Evolutionary conservation across 2,797 vertebrate genomes (phyloP), one percentile per base, ranked within the genome.

Genomic region (Platalea minor): DNA sequence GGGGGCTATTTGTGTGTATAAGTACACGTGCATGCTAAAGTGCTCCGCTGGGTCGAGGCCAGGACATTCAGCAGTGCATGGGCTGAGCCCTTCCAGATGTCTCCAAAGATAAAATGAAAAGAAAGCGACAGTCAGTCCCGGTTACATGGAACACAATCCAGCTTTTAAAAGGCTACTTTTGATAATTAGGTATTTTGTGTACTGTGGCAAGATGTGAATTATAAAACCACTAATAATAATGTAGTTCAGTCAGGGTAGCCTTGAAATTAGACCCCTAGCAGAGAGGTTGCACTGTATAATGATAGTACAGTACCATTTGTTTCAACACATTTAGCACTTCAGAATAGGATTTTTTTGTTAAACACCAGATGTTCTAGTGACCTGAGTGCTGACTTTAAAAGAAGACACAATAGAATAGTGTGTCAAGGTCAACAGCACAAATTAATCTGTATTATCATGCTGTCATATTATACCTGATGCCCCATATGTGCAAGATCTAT

Each of bases 391-490:
- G 94, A 80, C 80, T 98, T 97, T 97, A 97, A 97, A 96, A 97
- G 96, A 96, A 97, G 89, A 94, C 97, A 95, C 98, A 97, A 93
- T 93, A 94, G 94, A 96, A 91, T 89, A 91, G 95, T 96, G 97
- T 95, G 94, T 98, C 97, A 97, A 98, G 98, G 98, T 98, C 97
- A 98, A 97, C 84, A 91, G 96, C 97, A 98, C 97, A 98, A 98
- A 98, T 98, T 98, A 97, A 97, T 97, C 96, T 97, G 97, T 97
- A 98, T 98, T 98, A 98, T 98, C 95, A 86, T 97, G 96, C 96
- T 98, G 98, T 98, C 98, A 97, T 97, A 98, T 97, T 97, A 93
- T 67, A 75, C 88, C 81, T 94, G 96, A 96, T 94, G 91, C 95
- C 95, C 96, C 78, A 75, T 92, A 97, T 96, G 97, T 98, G 98